Evolutionary conservation across 2,888 invertebrate species (phyloP), one percentile per base, ranked within the genome.

Genomic region (Eilema griseolum): DNA sequence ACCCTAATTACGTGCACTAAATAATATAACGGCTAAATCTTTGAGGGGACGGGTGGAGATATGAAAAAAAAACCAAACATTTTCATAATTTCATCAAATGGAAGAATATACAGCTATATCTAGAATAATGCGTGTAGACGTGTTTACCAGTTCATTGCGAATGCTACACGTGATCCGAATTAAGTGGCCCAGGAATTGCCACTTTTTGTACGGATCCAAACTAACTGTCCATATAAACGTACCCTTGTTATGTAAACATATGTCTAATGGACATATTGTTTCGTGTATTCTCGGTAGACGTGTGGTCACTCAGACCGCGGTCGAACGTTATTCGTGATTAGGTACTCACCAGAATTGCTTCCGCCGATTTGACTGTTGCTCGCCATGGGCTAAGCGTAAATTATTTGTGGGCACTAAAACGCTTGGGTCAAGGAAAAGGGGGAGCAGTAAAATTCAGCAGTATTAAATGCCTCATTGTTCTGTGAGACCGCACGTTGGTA

Each of bases 151-250:
- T 85, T 88, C 88, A 86, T 89, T 86, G 88, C 84, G 84, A 77
- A 79, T 80, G 80, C 72, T 72, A 80, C 77, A 86, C 86, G 92
- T 92, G 92, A 88, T 86, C 80, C 76, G 92, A 90, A 91, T 92
- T 88, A 89, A 88, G 83, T 85, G 82, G 79, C 76, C 77, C 79
- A 77, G 76, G 77, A 76, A 83, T 26, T 75, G 79, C 78, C 79
- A 79, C 86, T 90, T 92, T 90, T 91, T 90, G 85, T 84, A 83
- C 83, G 75, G 82, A 84, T 82, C 85, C 83, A 82, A 82, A 87
- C 83, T 76, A 77, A 87, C 89, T 86, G 85, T 84, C 82, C 85
- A 57, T 67, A 61, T 61, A 61, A 67, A 67, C 61, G 52, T 23
- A 24, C 20, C 33, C 24, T 59, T n/a, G 20, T 52, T 52, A 52